Evolutionary conservation across 2,113 vertebrate species (phyloP), one percentile per base, ranked within the genome.

Genomic region (Thalassarche chlororhynchos): DNA sequence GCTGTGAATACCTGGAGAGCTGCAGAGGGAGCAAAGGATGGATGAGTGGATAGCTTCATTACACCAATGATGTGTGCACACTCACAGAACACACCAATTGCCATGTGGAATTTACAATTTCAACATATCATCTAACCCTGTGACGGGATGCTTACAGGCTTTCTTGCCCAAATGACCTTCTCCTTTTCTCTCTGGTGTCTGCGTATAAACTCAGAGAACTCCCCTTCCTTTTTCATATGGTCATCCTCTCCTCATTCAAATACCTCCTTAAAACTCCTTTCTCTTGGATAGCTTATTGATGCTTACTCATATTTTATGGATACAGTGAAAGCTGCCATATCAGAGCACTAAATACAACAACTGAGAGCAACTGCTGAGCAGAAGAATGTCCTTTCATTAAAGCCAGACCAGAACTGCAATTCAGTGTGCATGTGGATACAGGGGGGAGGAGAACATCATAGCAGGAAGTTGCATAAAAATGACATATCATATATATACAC

Each of bases 211-310:
- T 46, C 21, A 47, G 17, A 88, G 6, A 58, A 77, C 11, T 47
- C 49, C 29, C 6, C 9, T 57, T 69, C 20, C 21, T 28, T 66
- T 71, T 75, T 42, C 28, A 14, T 25, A n/a, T 1, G 0, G 52
- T 47, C 13, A 49, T 44, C 65, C 13, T 57, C 44, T 91, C 8
- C 12, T 87, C 72, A 65, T 85, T 79, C 40, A 87, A 95, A 57
- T 77, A 60, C 60, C 72, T 91, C 86, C 94, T 90, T 97, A 93
- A 93, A 97, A 90, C 68, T 88, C 46, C 42, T 60, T 93, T 92
- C 55, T 87, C 77, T 75, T 84, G 18, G 61, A 46, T 14, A 85
- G 17, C 25, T 95, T 89, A 77, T 80, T 93, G 77, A 95, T 55
- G 70, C 58, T 79, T 1, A 21, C 69, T 91, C 89, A 85, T 89